Base-by-base conservation (phyloP, 2,797 vertebrate genomes). In the Falco concolor region DNA sequence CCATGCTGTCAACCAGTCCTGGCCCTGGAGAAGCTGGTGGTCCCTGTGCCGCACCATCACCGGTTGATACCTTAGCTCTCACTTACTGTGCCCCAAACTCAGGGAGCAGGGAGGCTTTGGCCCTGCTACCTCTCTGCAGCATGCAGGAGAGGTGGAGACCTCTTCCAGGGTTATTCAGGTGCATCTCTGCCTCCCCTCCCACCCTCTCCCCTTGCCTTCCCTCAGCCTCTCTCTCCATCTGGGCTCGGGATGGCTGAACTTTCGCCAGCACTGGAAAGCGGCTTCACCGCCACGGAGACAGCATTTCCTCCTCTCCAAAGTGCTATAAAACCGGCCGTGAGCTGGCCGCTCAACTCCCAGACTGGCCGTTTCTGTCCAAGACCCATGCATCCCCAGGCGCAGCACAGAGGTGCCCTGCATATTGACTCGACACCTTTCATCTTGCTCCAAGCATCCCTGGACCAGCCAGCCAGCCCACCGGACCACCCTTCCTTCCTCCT, bases 31-130 rank as follows among this genome's bases (percentile, higher is more conserved):
- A 59, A 76, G n/a, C 20, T 24, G 49, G 25, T 24, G 10, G 22
- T 60, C 30, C 30, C 40, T 2, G 0, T 36, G 12, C 27, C 5
- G 0, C 0, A 0, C 42, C 34, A 4, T 30, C 3, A 0, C 32
- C 45, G 38, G 20, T 34, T 52, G n/a, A 6, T 28, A 12, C 30
- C 52, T 64, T 0, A 0, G 24, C 32, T 40, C 40, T 61, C 13
- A 13, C 22, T 69, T 24, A 16, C n/a, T 3, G 0, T 59, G 14
- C 28, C 22, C 28, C 50, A 65, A 20, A 47, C 13, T 23, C 17
- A 11, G 56, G 47, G 23, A 74, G 17, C 1, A 0, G 19, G 32
- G 15, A 63, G 9, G 8, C 8, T 77, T 67, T 86, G 60, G 32
- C 40, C 44, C 59, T 1, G 2, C 27, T 84, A n/a, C 38, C 17